Base-by-base conservation (phyloP, 2,888 invertebrate species). In the Temnothorax unifasciatus region DNA sequence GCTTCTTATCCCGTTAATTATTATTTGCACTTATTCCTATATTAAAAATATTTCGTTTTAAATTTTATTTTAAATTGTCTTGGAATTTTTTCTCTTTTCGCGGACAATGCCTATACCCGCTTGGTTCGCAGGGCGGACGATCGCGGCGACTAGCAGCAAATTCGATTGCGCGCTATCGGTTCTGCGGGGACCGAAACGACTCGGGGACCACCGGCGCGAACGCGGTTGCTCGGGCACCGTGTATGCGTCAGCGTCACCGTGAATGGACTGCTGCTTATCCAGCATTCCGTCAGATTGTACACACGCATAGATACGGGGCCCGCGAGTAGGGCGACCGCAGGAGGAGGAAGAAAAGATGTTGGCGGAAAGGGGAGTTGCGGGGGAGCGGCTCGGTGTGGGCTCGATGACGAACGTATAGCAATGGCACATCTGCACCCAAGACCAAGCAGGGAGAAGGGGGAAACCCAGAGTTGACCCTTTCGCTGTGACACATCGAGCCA, bases 271-370 rank as follows among this genome's bases (percentile, higher is more conserved):
- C 87, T 81, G 73, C 79, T 88, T 88, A 88, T 79, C 87, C 83
- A 86, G 84, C 89, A 88, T 89, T 91, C 91, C 90, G 92, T 91
- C 90, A 91, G 90, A 92, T 88, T 88, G 87, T 86, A 86, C 76
- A 71, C 87, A 71, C 61, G 85, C 86, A n/a, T 89, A 88, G 87
- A 87, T 89, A 88, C 87, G 87, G 87, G 86, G 86, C 88, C 87
- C 76, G 85, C 81, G 84, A 59, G 69, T 83, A 75, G 84, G 66
- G 52, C 83, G 63, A 21, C 21, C 83, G 50, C 82, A 21, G 63
- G 54, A 54, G 54, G 59, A 81, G 88, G 57, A 74, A 61, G 59
- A 82, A 61, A 57, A 63, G 77, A 38, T 38, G 21, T n/a, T 18
- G 50, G 6, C 4, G 41, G 41, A 13, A 25, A 2, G 13, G 6